Conservation (phyloP, 2,113 vertebrate genomes). For the Crocuta crocuta region DNA sequence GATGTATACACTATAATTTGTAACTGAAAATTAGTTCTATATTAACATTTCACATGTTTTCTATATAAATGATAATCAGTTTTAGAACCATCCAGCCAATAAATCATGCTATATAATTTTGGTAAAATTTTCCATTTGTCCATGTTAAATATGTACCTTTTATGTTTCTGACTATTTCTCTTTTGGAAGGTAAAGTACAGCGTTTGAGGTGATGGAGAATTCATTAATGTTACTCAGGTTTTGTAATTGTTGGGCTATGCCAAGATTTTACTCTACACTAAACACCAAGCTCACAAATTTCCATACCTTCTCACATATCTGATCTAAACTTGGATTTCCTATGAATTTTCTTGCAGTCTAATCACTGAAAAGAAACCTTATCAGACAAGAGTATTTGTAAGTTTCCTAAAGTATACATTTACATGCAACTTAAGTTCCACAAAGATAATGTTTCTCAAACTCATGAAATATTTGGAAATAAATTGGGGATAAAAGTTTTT, state of each 20-base stretch:
- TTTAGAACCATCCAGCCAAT: neutral
- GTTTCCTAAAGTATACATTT: constrained; percentile 29
- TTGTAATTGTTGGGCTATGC: neutral
- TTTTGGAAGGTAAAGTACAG: neutral
- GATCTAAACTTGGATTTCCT: constrained; percentile 37
- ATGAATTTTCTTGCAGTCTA: constrained; percentile 51
- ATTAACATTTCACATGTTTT: neutral
- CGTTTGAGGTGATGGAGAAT: neutral
- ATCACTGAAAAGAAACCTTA: constrained; percentile 4
- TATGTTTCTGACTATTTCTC: neutral
- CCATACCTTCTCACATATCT: neutral
- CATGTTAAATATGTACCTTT: neutral
- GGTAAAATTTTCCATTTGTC: neutral
- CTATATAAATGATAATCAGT: neutral
- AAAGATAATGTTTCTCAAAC: neutral
- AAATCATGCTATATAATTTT: neutral
- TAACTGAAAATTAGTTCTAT: constrained; percentile 19
- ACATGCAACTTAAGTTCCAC: neutral
- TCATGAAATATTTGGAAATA: neutral
- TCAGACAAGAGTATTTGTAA: neutral
- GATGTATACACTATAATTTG: neutral
- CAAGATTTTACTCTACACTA: constrained; percentile 11
- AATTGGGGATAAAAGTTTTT: neutral
- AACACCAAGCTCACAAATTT: neutral
- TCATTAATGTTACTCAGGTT: neutral